Conservation (phyloP, 2,113 vertebrate genomes). For the Nannobrachium achirus region DNA sequence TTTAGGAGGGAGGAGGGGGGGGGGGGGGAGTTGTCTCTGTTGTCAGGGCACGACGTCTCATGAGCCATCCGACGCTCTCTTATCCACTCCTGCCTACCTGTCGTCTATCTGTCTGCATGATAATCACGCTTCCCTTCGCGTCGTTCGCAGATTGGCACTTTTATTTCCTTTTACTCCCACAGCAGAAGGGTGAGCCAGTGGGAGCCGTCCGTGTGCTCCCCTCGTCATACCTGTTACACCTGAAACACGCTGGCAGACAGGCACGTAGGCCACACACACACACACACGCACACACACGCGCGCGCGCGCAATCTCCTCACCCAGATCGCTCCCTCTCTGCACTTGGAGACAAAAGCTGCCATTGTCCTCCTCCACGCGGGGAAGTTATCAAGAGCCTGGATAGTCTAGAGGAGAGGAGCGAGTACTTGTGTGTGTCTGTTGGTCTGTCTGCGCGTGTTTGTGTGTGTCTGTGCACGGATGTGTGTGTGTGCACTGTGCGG, state of each 20-base stretch:
- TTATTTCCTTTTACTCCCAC: constrained; percentile 54
- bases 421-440: constrained; percentile 10
- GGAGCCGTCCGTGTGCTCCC: constrained; percentile 13
- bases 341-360: constrained; percentile 70
- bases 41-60: constrained; percentile 71
- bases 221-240: constrained; percentile 50
- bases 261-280: constrained; percentile 34
- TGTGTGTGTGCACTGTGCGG: background rate
- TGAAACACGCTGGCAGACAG: constrained; percentile 52
- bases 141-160: constrained; percentile 64
- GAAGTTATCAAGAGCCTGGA: constrained; percentile 71
- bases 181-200: background rate
- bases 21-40: constrained; percentile 60
- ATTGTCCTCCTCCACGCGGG: constrained; percentile 76
- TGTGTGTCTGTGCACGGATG: no score
- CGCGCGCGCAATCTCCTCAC: constrained; percentile 41
- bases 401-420: constrained; percentile 36
- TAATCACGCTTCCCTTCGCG: constrained; percentile 67
- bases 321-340: constrained; percentile 31
- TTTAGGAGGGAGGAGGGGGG: constrained; percentile 60
- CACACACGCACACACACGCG: constrained; percentile 41
- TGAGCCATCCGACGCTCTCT: constrained; percentile 63
- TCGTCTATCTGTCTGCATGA: constrained; percentile 76
- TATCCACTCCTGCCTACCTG: constrained; percentile 73
- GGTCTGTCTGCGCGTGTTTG: background rate